Percentiles rank a stretch among this genome's conserved stretches.
Conservation (phyloP, 1,140 invertebrate genomes). For the Steinernema feltiae region DNA sequence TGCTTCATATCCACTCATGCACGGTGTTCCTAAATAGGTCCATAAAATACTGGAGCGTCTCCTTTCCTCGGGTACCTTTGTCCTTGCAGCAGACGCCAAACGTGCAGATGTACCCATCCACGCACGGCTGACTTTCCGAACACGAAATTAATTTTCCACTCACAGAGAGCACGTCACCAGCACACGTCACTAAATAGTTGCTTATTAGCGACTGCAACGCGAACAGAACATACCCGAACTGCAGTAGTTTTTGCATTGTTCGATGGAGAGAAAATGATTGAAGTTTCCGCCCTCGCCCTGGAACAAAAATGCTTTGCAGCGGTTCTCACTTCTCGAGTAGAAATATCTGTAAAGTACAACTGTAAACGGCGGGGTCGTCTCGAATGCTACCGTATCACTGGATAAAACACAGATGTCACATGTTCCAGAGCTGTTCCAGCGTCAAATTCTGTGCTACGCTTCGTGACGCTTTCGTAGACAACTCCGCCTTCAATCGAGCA, state of each 20-base stretch:
- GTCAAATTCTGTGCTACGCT: constrained; percentile 16
- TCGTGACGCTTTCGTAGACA: not conserved
- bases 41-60: not conserved
- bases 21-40: not conserved
- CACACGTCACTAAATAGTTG: constrained; percentile 19
- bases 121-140: not conserved
- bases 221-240: no score
- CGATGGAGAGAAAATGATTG: constrained; percentile 23
- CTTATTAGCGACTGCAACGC: not conserved
- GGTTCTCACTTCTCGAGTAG: constrained; percentile 7
- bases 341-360: not conserved
- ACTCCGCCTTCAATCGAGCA: constrained; percentile 21
- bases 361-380: not conserved
- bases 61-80: not conserved
- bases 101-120: constrained; percentile 17
- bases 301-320: constrained; percentile 28
- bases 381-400: constrained; percentile 22
- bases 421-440: constrained; percentile 18
- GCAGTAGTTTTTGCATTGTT: constrained; percentile 22
- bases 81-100: constrained; percentile 17
- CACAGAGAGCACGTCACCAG: not conserved
- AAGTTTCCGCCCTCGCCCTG: constrained; percentile 30
- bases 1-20: constrained; percentile 8
- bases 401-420: constrained; percentile 21
- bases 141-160: constrained; percentile 16